phyloP scores from a whole-genome alignment of 2,113 vertebrate genomes.

The Zosterops hypoxanthus region DNA sequence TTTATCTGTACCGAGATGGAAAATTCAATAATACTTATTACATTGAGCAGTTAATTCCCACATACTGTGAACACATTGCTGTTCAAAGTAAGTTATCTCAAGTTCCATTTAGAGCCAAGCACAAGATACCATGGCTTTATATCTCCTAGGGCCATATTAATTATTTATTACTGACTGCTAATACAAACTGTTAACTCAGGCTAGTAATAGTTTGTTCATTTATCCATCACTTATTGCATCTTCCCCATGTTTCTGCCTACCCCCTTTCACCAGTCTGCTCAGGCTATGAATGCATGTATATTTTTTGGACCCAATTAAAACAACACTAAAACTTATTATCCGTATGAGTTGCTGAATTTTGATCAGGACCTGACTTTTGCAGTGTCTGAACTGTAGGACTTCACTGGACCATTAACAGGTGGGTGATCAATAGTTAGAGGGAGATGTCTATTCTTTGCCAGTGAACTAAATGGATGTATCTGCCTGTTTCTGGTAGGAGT shows the following conservation, averaged over 20 bases:
- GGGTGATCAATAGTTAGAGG: not conserved
- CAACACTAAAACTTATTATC: not conserved
- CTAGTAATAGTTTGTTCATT: slow-evolving; percentile 56
- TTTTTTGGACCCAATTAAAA: not conserved
- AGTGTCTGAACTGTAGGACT: not conserved
- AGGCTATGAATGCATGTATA: not conserved
- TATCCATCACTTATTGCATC: not conserved
- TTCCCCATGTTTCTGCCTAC: not conserved
- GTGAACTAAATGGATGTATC: not conserved
- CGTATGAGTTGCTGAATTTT: not conserved
- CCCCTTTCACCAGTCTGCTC: rapidly evolving
- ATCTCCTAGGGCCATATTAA: slow-evolving; percentile 76
- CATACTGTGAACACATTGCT: slow-evolving; percentile 81
- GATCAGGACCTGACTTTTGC: not conserved
- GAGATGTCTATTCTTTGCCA: not conserved
- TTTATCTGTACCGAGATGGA: slow-evolving; percentile 70
- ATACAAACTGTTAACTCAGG: slow-evolving; percentile 73
- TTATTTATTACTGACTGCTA: slow-evolving; percentile 76
- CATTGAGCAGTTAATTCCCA: slow-evolving; percentile 80
- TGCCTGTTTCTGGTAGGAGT: not conserved
- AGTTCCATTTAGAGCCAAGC: slow-evolving; percentile 74
- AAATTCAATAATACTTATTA: slow-evolving; percentile 80
- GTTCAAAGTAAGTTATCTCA: slow-evolving; percentile 78
- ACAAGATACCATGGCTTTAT: slow-evolving; percentile 60
- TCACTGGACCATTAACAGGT: not conserved